phyloP scores from a whole-genome alignment of 2,113 vertebrate genomes.

The Parus major region DNA sequence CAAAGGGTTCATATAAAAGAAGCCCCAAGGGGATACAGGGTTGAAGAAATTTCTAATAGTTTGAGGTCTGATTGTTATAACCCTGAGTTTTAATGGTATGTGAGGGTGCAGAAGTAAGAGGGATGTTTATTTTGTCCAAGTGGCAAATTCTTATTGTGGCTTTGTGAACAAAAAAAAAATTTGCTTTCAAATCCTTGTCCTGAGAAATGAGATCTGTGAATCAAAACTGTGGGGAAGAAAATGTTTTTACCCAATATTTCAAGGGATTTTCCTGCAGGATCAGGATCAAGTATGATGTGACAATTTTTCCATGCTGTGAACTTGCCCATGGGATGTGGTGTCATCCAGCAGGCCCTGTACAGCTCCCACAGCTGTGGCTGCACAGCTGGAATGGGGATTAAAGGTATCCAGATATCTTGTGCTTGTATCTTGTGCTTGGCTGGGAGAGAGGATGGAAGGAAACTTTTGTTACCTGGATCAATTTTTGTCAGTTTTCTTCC shows the following conservation, averaged over 20 bases:
- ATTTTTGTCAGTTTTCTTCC: not conserved
- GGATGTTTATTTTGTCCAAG: not conserved
- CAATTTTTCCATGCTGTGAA: not conserved
- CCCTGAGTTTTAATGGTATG: not conserved
- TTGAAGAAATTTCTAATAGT: slow-evolving; percentile 24
- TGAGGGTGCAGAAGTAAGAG: not conserved
- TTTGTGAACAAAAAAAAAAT: not conserved
- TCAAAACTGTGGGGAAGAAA: not conserved
- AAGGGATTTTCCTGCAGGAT: not conserved
- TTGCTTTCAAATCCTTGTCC: not conserved
- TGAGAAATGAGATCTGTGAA: not conserved
- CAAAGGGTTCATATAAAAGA: slow-evolving; percentile 48
- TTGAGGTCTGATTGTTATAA: not conserved
- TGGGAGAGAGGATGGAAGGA: not conserved
- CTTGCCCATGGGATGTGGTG: rapidly evolving
- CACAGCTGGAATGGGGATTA: not conserved
- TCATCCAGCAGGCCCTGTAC: not conserved
- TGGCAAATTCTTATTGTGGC: not conserved
- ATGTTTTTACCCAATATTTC: not conserved
- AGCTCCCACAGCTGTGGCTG: not conserved
- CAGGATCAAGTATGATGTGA: not conserved
- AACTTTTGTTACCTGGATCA: rapidly evolving
- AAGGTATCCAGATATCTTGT: not conserved
- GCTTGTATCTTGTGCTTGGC: not conserved
- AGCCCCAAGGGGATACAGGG: not conserved